phyloP scores from a whole-genome alignment of 2,797 vertebrate genomes.

The Pseudomugil gertrudae region DNA sequence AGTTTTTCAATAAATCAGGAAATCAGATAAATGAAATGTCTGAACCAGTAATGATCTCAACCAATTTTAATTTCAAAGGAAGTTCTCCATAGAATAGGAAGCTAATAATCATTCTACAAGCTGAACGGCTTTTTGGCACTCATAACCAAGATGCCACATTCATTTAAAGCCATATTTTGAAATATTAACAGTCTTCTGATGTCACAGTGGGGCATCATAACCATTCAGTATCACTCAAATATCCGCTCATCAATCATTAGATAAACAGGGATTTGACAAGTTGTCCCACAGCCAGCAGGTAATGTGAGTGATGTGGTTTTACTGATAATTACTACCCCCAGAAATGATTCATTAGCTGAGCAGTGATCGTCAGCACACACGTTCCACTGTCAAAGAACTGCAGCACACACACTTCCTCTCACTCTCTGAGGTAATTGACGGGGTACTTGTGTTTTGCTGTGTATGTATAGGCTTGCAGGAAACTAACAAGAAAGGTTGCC shows the following conservation, averaged over 20 bases:
- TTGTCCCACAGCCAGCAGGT: conserved; percentile 41
- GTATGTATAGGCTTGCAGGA: background rate
- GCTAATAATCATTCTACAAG: conserved; percentile 10
- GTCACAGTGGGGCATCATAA: background rate
- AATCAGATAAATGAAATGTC: conserved; percentile 25
- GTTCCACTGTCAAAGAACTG: conserved; percentile 7
- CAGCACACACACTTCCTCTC: background rate
- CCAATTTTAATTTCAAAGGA: background rate
- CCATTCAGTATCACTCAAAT: background rate
- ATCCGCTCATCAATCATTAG: conserved; percentile 32
- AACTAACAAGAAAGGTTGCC: conserved; percentile 1
- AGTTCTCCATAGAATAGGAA: background rate
- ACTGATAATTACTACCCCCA: conserved; percentile 32
- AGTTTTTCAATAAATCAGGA: conserved; percentile 13
- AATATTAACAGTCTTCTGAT: conserved; percentile 17
- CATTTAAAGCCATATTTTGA: conserved; percentile 26
- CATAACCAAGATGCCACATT: conserved; percentile 20
- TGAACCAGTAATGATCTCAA: background rate
- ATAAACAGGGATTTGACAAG: conserved; percentile 29
- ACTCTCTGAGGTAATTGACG: conserved; percentile 8
- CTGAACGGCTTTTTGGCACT: conserved; percentile 6
- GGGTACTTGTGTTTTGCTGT: background rate
- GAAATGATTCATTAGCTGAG: conserved; percentile 41
- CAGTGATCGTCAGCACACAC: conserved; percentile 34
- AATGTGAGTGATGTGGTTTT: conserved; percentile 34